Conservation (phyloP, 2,888 invertebrate species). For the Lepeophtheirus nordmannii region DNA sequence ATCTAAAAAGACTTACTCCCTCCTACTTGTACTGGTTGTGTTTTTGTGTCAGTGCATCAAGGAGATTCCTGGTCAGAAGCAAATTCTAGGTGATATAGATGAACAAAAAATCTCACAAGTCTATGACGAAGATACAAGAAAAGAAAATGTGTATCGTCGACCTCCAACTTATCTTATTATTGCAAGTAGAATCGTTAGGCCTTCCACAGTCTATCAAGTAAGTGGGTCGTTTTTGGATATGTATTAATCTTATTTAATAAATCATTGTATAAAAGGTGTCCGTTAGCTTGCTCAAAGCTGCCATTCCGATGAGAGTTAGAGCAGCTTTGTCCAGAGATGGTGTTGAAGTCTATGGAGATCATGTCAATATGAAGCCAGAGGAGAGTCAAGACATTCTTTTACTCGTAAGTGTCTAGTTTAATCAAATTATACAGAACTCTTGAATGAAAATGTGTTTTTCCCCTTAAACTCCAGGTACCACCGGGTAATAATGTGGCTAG, state of each 20-base stretch:
- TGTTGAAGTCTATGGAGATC: slow-evolving; percentile 24
- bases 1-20: too few species aligned
- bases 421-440: not conserved
- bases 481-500: slow-evolving; percentile 33
- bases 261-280: slow-evolving; percentile 3
- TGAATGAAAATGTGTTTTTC: not conserved
- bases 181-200: slow-evolving; percentile 27
- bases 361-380: slow-evolving; percentile 20
- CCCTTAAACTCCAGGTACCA: slow-evolving; percentile 31
- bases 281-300: slow-evolving; percentile 15
- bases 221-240: not conserved
- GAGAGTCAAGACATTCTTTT: slow-evolving; percentile 21
- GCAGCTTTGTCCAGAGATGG: slow-evolving; percentile 25
- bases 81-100: slow-evolving; percentile 15
- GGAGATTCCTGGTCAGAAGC: slow-evolving; percentile 11
- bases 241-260: not conserved
- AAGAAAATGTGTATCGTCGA: slow-evolving; percentile 22
- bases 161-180: slow-evolving; percentile 27
- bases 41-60: not conserved
- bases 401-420: slow-evolving; percentile 7
- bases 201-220: slow-evolving; percentile 27
- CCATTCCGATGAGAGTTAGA: slow-evolving; percentile 23
- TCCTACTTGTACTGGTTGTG: too few species aligned
- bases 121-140: slow-evolving; percentile 10
- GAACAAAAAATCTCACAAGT: slow-evolving; percentile 22